Percentiles rank a stretch among this genome's conserved stretches.
phyloP scores from a whole-genome alignment of 2,797 vertebrate genomes.

The Pseudomugil gertrudae region DNA sequence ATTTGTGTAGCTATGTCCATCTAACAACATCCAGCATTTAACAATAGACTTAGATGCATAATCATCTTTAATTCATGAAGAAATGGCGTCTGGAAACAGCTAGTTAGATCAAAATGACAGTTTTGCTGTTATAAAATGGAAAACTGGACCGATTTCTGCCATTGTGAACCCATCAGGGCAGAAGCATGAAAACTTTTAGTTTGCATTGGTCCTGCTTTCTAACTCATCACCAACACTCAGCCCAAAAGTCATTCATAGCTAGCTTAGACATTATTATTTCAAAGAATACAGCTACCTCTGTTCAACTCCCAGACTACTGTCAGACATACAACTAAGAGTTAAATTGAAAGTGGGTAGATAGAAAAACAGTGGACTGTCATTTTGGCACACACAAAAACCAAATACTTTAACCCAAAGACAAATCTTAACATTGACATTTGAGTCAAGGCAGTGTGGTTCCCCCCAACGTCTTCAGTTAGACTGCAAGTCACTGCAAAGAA shows the following conservation, averaged over 20 bases:
- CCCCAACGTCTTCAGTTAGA: too few species aligned
- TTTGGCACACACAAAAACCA: too few species aligned
- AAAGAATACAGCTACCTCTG: not conserved
- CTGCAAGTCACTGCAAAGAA: too few species aligned
- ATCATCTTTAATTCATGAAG: slow-evolving; percentile 32
- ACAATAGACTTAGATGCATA: slow-evolving; percentile 13
- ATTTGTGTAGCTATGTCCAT: slow-evolving; percentile 32
- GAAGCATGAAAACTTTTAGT: not conserved
- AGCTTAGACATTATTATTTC: not conserved
- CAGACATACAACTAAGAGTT: not conserved
- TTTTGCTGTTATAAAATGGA: slow-evolving; percentile 7
- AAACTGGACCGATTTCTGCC: not conserved
- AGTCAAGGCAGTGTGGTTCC: too few species aligned
- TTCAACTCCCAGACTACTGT: not conserved
- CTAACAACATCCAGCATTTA: slow-evolving; percentile 19
- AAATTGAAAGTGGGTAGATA: not conserved
- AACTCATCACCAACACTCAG: not conserved
- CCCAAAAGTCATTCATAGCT: not conserved
- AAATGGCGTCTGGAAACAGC: slow-evolving; percentile 20
- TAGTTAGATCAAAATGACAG: not conserved
- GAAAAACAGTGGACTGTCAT: not conserved
- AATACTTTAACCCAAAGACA: not conserved
- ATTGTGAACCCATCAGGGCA: not conserved
- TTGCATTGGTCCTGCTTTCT: not conserved
- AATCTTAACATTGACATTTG: too few species aligned